Base-by-base conservation (phyloP, 1,140 invertebrate species). In the Centruroides vittatus region DNA sequence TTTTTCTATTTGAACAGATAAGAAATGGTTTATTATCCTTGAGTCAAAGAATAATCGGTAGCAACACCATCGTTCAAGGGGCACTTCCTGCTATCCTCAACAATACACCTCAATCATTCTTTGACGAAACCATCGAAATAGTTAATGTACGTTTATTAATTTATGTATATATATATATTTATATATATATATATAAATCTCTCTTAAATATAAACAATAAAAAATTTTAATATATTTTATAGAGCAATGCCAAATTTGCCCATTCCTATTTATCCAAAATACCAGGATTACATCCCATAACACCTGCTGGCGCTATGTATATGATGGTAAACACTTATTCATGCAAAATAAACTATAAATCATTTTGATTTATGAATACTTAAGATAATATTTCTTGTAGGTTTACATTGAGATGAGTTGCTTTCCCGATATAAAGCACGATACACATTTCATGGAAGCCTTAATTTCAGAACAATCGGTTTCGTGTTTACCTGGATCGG, bases 251-350 rank as follows among this genome's bases (percentile, higher is more conserved):
- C 2, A 81, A 83, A 67, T 66, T 93, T 57, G 85, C 87, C 3
- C 93, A 84, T 71, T 78, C 83, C 47, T 76, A 78, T 54, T 71
- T 98, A n/a, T 77, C 76, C 9, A 73, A 78, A 47, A 82, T 90
- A 36, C 83, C 82, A 47, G 96, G 95, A 23, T 71, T 99, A n/a
- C 82, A 81, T 48, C 93, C 95, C 0, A 84, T 93, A 47, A 93
- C 93, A 84, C 94, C 96, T 11, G 81, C 86, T 67, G 96, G 95
- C 48, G 93, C 94, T 3, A 98, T 99, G 93, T 99, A 98, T 73
- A 96, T 99, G 89, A 97, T 99, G 93, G 87, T 95, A 60, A 55
- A 55, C 48, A 23, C 3, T 6, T n/a, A 5, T 7, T 47, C n/a
- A 6, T 53, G 0, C 8, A 36, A 23, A 53, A 7, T 8, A 34